phyloP scores from a whole-genome alignment of 2,797 vertebrate genomes.

The Eurystomus glaucurus region DNA sequence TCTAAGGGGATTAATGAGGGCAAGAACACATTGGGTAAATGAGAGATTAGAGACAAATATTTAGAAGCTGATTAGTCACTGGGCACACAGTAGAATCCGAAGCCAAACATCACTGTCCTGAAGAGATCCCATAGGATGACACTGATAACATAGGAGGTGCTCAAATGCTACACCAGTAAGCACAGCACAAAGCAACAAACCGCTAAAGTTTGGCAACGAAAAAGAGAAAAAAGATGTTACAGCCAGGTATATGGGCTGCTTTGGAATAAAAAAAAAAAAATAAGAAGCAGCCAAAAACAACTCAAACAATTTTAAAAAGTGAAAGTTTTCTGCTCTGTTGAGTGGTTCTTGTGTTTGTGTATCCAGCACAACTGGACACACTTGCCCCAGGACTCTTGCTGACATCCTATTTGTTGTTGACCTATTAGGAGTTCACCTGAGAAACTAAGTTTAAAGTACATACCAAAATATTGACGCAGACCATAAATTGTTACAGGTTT shows the following conservation, averaged over 20 bases:
- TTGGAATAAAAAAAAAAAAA: neutral
- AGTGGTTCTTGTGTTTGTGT: neutral
- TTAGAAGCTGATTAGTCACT: neutral
- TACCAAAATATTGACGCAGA: neutral
- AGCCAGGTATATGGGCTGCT: neutral
- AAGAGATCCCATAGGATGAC: neutral
- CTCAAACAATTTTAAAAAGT: neutral
- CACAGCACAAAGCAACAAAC: neutral
- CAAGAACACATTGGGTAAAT: neutral
- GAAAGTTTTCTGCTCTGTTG: neutral
- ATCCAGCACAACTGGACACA: neutral
- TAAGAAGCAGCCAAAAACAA: neutral
- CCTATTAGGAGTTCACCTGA: neutral
- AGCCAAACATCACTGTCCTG: neutral
- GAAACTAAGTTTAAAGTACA: neutral
- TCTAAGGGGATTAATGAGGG: neutral
- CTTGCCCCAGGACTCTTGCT: neutral
- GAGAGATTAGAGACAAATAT: neutral
- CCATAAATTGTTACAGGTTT: neutral
- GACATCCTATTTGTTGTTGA: neutral
- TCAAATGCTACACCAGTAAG: neutral
- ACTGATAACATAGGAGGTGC: neutral
- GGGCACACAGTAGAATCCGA: neutral
- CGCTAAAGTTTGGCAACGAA: too few relatives aligned
- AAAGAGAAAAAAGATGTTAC: neutral